Conservation (phyloP, 2,888 invertebrate genomes). For the Melieria crassipennis region DNA sequence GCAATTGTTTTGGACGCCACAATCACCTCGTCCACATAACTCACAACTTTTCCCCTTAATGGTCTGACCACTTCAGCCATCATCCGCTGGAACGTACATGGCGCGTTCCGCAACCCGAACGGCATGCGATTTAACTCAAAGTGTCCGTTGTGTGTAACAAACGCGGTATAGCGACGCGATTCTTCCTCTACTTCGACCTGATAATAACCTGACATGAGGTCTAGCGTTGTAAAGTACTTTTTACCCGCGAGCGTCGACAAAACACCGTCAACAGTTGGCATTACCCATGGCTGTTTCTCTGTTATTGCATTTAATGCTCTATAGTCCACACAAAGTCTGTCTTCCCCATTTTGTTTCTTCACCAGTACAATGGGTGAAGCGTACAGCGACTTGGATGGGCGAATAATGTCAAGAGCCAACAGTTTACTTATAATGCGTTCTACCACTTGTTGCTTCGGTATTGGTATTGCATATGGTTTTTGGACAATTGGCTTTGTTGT, state of each 20-base stretch:
- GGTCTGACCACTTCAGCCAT: slow-evolving; percentile 28
- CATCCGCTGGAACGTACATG: slow-evolving; percentile 56
- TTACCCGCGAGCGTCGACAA: slow-evolving; percentile 7
- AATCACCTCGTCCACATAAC: slow-evolving; percentile 37
- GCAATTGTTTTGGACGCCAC: slow-evolving; percentile 30
- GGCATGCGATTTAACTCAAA: slow-evolving; percentile 36
- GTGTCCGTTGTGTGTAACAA: slow-evolving; percentile 32
- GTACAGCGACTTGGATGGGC: slow-evolving; percentile 4
- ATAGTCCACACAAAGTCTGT: slow-evolving; percentile 44
- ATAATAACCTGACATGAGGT: slow-evolving; percentile 36
- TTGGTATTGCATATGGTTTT: background rate
- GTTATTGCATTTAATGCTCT: slow-evolving; percentile 40
- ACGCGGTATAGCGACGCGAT: slow-evolving; percentile 30
- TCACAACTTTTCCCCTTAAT: slow-evolving; percentile 28
- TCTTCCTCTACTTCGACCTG: slow-evolving; percentile 33
- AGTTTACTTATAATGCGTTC: background rate
- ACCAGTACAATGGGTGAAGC: slow-evolving; percentile 4
- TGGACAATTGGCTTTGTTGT: background rate
- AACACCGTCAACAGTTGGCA: slow-evolving; percentile 36
- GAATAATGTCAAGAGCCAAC: slow-evolving; percentile 4
- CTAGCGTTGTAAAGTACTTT: slow-evolving; percentile 34
- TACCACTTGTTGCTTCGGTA: slow-evolving; percentile 6
- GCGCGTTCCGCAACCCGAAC: slow-evolving; percentile 46
- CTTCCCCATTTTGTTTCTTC: slow-evolving; percentile 50
- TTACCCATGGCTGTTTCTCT: slow-evolving; percentile 38